Percentiles rank a stretch among this genome's conserved stretches.
Conservation (phyloP, 2,797 vertebrate genomes). For the Neostethus bicornis region DNA sequence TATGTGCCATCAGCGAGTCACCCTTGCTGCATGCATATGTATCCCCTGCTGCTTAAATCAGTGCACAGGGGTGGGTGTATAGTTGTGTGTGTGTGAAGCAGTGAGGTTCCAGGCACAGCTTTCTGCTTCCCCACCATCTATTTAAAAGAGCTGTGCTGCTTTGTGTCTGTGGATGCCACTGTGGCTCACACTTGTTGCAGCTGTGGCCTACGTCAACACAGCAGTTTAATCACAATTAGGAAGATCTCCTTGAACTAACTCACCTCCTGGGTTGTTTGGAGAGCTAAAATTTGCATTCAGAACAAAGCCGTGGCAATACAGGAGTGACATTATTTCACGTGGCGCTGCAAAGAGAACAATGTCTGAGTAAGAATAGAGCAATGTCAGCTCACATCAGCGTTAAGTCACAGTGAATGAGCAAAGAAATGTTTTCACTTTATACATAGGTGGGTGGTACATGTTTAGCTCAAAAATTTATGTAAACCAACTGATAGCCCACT, state of each 20-base stretch:
- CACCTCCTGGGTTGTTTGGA: conserved; percentile 60
- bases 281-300: conserved; percentile 64
- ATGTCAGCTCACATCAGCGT: conserved; percentile 49
- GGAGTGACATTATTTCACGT: conserved; percentile 42
- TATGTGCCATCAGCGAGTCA: conserved; percentile 26
- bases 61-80: conserved; percentile 4
- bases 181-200: conserved; percentile 62
- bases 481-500: not conserved
- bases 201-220: conserved; percentile 51
- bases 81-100: not conserved
- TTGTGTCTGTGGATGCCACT: conserved; percentile 44
- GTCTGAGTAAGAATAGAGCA: conserved; percentile 37
- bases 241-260: conserved; percentile 70
- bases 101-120: conserved; percentile 12
- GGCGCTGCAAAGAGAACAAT: conserved; percentile 42
- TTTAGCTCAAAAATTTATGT: conserved; percentile 3
- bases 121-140: conserved; percentile 34
- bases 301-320: conserved; percentile 57
- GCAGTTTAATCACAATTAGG: conserved; percentile 72
- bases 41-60: conserved; percentile 50
- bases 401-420: conserved; percentile 15
- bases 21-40: conserved; percentile 44
- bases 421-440: conserved; percentile 31
- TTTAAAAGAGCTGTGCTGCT: conserved; percentile 49
- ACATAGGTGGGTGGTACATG: conserved; percentile 2